Base-by-base conservation (phyloP, 2,888 invertebrate genomes). In the Diadromus collaris region DNA sequence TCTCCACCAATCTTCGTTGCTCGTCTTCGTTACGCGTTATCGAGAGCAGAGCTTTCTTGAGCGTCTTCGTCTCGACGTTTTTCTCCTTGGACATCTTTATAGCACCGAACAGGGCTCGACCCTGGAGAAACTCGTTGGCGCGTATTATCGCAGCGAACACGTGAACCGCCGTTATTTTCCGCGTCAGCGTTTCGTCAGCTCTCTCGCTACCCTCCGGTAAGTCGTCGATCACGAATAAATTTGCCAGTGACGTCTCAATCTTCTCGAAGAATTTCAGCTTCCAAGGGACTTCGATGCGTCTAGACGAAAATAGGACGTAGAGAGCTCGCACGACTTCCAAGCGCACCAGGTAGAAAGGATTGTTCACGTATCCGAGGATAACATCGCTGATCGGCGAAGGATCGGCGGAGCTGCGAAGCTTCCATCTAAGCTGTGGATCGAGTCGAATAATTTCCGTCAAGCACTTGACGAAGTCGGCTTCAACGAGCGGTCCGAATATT, bases 111-210 rank as follows among this genome's bases (percentile, higher is more conserved):
- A 95, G 86, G 56, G 93, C 92, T 82, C 91, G 91, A 81, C 92
- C 92, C 54, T 93, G 90, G 83, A 93, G 82, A 46, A 81, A 61
- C 10, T 91, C 91, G 83, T 92, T 93, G 2, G 91, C 90, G n/a
- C 92, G 91, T 32, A 93, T 92, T 5, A 95, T 86, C 13, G 92
- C 91, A 19, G 92, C 91, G 79, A 93, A 92, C 38, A 92, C 92
- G 64, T 94, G 93, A 21, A 95, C 89, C 7, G 93, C 92, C 51
- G 93, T 93, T 0, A 92, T 90, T 1, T 93, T 93, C 85, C 94
- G 91, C 79, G 93, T 94, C 0, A 91, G 89, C 1, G 91, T 90
- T 89, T 95, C 95, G 84, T 95, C 94, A 48, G 44, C 9, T 21
- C 77, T 72, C 41, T 81, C 71, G 54, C 68, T 69, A 71, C 91